Conservation (phyloP, 2,797 vertebrate species). For the Glyptemys insculpta region DNA sequence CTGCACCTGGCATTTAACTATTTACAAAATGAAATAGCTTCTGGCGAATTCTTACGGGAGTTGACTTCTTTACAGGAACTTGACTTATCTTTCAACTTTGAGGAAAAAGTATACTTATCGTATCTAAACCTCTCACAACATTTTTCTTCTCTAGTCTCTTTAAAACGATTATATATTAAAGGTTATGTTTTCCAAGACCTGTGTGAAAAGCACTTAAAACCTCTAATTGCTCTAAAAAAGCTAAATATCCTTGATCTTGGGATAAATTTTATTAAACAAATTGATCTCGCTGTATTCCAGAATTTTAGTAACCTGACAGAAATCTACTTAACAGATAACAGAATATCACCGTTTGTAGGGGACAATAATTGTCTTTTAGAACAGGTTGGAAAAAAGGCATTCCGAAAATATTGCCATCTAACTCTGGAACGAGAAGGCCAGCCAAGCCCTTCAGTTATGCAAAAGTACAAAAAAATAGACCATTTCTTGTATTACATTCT, state of each 20-base stretch:
- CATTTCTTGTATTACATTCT: constrained; percentile 35
- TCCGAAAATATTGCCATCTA: neutral
- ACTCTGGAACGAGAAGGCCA: neutral
- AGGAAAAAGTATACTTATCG: neutral
- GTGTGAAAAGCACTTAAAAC: constrained; percentile 17
- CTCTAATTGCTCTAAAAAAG: constrained; percentile 41
- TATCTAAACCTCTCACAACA: constrained; percentile 35
- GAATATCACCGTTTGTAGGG: constrained; percentile 67
- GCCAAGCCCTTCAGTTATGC: neutral
- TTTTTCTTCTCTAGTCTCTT: constrained; percentile 64
- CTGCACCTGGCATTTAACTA: constrained; percentile 62
- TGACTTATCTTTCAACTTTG: constrained; percentile 69
- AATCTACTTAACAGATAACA: constrained; percentile 84
- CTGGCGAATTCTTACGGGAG: constrained; percentile 50
- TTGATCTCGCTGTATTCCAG: constrained; percentile 73
- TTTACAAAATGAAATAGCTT: constrained; percentile 61
- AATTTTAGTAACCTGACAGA: constrained; percentile 74
- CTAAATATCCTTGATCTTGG: constrained; percentile 32
- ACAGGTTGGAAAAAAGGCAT: neutral
- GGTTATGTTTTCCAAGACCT: constrained; percentile 56
- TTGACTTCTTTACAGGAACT: constrained; percentile 66
- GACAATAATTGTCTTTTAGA: neutral
- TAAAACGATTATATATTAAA: constrained; percentile 39
- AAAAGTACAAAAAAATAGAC: neutral
- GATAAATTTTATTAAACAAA: constrained; percentile 65